phyloP scores from a whole-genome alignment of 2,113 vertebrate species.

The Tenebrosternarchus preto region DNA sequence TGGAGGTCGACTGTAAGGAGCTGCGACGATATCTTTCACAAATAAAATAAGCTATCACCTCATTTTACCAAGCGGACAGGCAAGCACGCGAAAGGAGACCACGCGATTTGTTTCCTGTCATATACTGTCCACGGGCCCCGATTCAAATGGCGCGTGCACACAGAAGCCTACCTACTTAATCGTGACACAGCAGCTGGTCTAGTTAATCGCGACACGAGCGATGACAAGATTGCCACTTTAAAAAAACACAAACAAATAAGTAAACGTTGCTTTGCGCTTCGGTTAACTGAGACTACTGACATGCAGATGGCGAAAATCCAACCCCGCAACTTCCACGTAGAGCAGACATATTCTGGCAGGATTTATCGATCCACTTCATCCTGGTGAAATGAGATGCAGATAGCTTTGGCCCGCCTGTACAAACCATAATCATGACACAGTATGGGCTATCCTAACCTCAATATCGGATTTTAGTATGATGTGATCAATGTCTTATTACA shows the following conservation, averaged over 20 bases:
- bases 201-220: no score
- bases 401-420: constrained; percentile 58
- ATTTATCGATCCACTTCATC: constrained; percentile 76
- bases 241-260: no score
- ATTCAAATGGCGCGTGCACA: background rate
- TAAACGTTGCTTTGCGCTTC: no score
- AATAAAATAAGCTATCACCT: constrained; percentile 32
- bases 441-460: constrained; percentile 48
- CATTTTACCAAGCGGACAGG: constrained; percentile 5
- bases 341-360: constrained; percentile 59
- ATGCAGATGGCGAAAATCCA: background rate
- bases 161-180: background rate
- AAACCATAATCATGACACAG: constrained; percentile 73
- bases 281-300: background rate
- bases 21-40: background rate
- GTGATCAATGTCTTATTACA: constrained; percentile 62
- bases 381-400: constrained; percentile 73
- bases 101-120: background rate
- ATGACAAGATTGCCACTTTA: no score
- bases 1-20: background rate
- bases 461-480: constrained; percentile 63
- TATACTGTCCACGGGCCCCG: background rate
- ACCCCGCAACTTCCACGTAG: background rate
- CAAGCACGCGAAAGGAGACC: background rate
- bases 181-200: background rate